Percentiles rank a stretch among this genome's conserved stretches.
These are phyloP conservation scores for Gastrophysa polygoni DNA, from an alignment of 2,888 invertebrate genomes.

Conservation along the genomic window DNA sequence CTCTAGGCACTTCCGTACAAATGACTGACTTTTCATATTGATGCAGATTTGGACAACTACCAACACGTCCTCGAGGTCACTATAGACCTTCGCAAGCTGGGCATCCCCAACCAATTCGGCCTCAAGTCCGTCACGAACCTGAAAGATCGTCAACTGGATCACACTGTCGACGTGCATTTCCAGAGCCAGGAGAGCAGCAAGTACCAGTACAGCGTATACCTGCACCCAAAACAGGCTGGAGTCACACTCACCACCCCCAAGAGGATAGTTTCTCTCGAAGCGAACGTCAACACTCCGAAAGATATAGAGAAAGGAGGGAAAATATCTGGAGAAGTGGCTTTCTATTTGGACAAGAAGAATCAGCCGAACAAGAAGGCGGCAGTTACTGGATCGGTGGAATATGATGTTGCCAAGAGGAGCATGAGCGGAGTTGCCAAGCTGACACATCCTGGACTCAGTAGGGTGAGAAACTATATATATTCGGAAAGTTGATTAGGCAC, in stretches of 20 bases:
- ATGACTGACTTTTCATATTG: too few relatives aligned
- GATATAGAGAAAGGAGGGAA: conserved; percentile 60
- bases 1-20: too few relatives aligned
- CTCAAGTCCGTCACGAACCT: conserved; percentile 69
- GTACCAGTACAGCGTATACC: conserved; percentile 72
- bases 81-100: conserved; percentile 75
- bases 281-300: conserved; percentile 44
- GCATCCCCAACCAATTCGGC: conserved; percentile 76
- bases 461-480: conserved; percentile 38
- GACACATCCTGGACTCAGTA: conserved; percentile 70
- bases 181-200: conserved; percentile 72
- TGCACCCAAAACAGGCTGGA: conserved; percentile 69
- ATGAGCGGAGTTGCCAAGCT: conserved; percentile 66
- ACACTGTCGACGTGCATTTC: conserved; percentile 74
- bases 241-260: conserved; percentile 70
- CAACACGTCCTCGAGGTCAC: conserved; percentile 69
- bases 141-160: conserved; percentile 66
- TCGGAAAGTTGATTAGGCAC: too few relatives aligned
- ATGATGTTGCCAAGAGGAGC: conserved; percentile 55
- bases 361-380: conserved; percentile 73
- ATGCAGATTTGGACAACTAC: conserved; percentile 61
- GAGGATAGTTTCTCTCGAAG: conserved; percentile 70
- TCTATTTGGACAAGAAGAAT: conserved; percentile 74
- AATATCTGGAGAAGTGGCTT: conserved; percentile 66
- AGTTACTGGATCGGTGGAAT: conserved; percentile 60